Evolutionary conservation across 2,797 vertebrate genomes (phyloP).

Genomic region (Dendrocincla fuliginosa): DNA sequence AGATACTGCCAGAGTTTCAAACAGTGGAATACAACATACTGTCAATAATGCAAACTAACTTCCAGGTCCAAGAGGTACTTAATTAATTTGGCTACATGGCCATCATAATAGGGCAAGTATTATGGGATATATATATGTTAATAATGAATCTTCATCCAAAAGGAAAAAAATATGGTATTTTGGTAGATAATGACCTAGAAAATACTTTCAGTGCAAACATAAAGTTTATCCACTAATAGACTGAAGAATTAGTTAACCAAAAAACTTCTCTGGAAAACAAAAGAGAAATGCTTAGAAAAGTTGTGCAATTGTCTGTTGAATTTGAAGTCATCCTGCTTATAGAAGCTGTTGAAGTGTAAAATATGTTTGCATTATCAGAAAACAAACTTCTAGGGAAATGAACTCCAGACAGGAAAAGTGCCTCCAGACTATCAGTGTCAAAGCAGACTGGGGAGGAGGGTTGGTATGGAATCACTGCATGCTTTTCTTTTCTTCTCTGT

Average conservation of each 20-base stretch:
- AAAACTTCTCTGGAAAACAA: neutral
- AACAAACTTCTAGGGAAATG: conserved; percentile 1
- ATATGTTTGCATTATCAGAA: neutral
- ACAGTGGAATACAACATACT: neutral
- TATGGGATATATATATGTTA: neutral
- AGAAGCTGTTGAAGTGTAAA: neutral
- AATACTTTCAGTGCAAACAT: neutral
- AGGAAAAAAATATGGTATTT: neutral
- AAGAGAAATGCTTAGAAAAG: neutral
- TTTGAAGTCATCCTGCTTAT: neutral
- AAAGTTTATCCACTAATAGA: neutral
- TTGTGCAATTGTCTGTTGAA: neutral
- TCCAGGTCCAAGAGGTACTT: neutral
- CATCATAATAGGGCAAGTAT: neutral
- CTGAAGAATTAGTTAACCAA: neutral
- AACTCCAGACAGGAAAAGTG: neutral
- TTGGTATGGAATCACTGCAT: neutral
- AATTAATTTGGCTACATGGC: neutral
- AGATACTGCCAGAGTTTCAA: neutral
- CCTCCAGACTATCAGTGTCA: neutral
- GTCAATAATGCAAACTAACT: neutral
- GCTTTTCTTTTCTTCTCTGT: neutral
- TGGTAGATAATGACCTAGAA: neutral
- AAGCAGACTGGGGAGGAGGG: neutral
- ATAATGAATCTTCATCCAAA: neutral